Percentiles rank a stretch among this genome's conserved stretches.
phyloP scores from a whole-genome alignment of 1,140 invertebrate genomes.

The Bombus cullumanus region DNA sequence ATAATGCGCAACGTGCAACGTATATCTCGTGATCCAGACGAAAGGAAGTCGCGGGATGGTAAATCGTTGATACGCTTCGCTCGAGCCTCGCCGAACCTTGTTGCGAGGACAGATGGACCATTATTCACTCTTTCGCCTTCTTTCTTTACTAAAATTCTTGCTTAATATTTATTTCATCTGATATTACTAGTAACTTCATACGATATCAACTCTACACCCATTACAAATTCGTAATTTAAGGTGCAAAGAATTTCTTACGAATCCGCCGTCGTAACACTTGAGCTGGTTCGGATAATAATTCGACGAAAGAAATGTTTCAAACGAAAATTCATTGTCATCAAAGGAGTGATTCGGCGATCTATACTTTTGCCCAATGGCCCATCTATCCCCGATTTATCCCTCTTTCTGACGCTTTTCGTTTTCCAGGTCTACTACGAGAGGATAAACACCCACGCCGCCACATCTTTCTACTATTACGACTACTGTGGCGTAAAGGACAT shows the following conservation, averaged over 20 bases:
- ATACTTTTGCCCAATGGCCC: neutral
- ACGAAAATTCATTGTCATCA: too few species aligned
- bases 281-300: neutral
- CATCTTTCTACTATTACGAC: slow-evolving; percentile 90
- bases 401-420: neutral
- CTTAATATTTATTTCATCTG: neutral
- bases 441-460: slow-evolving; percentile 91
- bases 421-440: slow-evolving; percentile 92
- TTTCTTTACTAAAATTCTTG: neutral
- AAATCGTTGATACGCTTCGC: slow-evolving; percentile 53
- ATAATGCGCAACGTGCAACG: slow-evolving; percentile 51
- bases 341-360: neutral
- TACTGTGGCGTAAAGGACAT: slow-evolving; percentile 92
- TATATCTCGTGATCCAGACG: slow-evolving; percentile 50
- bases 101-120: slow-evolving; percentile 42
- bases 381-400: slow-evolving; percentile 23
- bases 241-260: neutral
- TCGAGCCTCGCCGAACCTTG: neutral
- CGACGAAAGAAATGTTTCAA: too few species aligned
- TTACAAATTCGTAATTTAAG: neutral
- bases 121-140: neutral
- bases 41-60: slow-evolving; percentile 48
- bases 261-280: rapidly evolving
- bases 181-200: neutral
- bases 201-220: neutral